These are phyloP conservation scores for Ctenochaetus hawaiiensis DNA, from an alignment of 2,797 vertebrate genomes.

Conservation along the genomic window DNA sequence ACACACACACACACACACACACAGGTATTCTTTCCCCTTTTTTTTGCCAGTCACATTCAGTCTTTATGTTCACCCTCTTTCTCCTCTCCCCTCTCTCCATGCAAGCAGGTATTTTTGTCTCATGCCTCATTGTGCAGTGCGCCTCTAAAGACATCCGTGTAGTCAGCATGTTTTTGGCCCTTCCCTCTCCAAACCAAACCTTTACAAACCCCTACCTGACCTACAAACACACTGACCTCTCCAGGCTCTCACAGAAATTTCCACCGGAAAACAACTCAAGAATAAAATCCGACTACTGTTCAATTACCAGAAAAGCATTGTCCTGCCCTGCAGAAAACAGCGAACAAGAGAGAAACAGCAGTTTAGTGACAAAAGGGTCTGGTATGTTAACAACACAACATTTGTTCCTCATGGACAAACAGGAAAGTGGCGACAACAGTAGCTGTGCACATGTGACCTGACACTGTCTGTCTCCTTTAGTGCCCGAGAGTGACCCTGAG, in stretches of 20 bases:
- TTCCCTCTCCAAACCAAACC: constrained; percentile 49
- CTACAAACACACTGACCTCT: constrained; percentile 78
- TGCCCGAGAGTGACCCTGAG: constrained; percentile 56
- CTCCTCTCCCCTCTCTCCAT: constrained; percentile 21
- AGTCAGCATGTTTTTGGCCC: constrained; percentile 70
- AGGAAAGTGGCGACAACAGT: constrained; percentile 66
- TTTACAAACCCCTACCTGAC: constrained; percentile 69
- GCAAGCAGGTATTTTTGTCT: constrained; percentile 51
- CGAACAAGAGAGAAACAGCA: constrained; percentile 46
- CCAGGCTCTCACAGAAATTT: constrained; percentile 74
- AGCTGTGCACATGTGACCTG: constrained; percentile 59
- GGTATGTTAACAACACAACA: constrained; percentile 58
- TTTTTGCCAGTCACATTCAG: constrained; percentile 32
- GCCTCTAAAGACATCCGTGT: constrained; percentile 47
- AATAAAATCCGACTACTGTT: constrained; percentile 39
- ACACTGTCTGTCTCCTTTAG: constrained; percentile 58
- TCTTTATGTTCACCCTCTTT: constrained; percentile 40
- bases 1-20: neutral
- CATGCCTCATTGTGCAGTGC: constrained; percentile 50
- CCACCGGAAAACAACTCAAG: constrained; percentile 59
- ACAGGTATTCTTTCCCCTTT: constrained; percentile 37
- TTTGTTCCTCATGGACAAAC: constrained; percentile 70
- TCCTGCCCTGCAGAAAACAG: constrained; percentile 42
- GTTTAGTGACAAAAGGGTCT: constrained; percentile 55
- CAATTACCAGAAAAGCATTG: constrained; percentile 67